These are phyloP conservation scores for Vidua macroura DNA, from an alignment of 2,113 vertebrate genomes.

Conservation along the genomic window DNA sequence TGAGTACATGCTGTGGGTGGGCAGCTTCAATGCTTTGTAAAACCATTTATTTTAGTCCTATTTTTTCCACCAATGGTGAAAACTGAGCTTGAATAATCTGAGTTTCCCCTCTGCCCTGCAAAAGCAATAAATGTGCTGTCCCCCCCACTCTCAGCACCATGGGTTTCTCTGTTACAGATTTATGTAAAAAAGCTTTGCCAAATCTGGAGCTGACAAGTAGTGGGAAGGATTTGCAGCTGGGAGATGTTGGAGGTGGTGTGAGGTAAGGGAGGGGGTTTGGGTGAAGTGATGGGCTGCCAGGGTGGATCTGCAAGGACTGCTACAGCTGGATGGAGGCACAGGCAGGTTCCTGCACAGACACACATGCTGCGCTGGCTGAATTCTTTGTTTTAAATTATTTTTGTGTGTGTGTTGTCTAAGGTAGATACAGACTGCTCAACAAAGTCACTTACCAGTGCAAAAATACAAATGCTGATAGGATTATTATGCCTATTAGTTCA, in stretches of 20 bases:
- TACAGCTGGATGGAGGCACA: background rate
- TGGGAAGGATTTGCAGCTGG: constrained; percentile 19
- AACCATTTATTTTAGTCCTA: background rate
- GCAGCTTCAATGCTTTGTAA: background rate
- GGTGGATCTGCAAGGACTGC: background rate
- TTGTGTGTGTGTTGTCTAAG: background rate
- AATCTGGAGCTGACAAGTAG: background rate
- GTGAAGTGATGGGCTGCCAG: background rate
- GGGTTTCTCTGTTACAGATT: background rate
- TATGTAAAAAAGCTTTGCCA: background rate
- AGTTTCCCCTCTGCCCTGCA: background rate
- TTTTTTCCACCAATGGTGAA: background rate
- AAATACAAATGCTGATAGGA: background rate
- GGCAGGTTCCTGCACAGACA: background rate
- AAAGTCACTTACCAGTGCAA: background rate
- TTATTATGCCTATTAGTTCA: background rate
- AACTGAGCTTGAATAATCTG: background rate
- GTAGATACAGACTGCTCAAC: background rate
- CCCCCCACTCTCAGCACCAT: too few species aligned
- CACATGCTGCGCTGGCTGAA: background rate
- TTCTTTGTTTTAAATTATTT: background rate
- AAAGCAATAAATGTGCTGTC: background rate
- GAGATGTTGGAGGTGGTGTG: background rate
- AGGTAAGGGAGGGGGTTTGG: background rate
- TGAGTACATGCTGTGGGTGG: constrained; percentile 7